Percentiles rank a stretch among this genome's conserved stretches.
Evolutionary conservation across 2,888 invertebrate genomes (phyloP).

Genomic region (Leptodirus hochenwartii): DNA sequence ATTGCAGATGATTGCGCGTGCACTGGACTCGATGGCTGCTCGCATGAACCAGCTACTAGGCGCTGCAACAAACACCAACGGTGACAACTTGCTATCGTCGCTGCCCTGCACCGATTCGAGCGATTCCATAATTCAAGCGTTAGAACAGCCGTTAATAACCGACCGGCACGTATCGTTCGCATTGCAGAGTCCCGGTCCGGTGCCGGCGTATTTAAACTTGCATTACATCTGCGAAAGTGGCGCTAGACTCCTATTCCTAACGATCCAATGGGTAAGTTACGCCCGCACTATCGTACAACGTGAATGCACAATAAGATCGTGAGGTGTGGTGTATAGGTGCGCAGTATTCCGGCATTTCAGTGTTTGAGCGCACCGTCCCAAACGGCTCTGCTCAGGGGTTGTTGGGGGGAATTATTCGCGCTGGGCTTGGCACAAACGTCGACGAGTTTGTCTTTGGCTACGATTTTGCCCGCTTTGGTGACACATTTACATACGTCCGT

Average conservation of each 20-base stretch:
- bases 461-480: slow-evolving; percentile 67
- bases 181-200: slow-evolving; percentile 56
- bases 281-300: too few species aligned
- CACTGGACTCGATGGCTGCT: too few species aligned
- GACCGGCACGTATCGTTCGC: slow-evolving; percentile 56
- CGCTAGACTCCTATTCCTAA: slow-evolving; percentile 74
- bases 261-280: slow-evolving; percentile 85
- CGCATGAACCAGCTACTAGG: too few species aligned
- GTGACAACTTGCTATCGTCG: too few species aligned
- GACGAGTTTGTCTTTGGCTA: slow-evolving; percentile 53
- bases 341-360: slow-evolving; percentile 57
- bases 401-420: slow-evolving; percentile 86
- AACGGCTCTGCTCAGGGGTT: slow-evolving; percentile 63
- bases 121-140: too few species aligned
- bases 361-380: slow-evolving; percentile 61
- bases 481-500: slow-evolving; percentile 61
- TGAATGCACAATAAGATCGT: too few species aligned
- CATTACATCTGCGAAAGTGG: slow-evolving; percentile 94
- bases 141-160: too few species aligned
- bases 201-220: slow-evolving; percentile 77
- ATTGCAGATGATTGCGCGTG: too few species aligned
- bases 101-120: too few species aligned
- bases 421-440: slow-evolving; percentile 80
- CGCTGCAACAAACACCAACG: too few species aligned
- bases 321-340: too few species aligned